phyloP scores from a whole-genome alignment of 2,113 vertebrate genomes.

The Pituophis catenifer region DNA sequence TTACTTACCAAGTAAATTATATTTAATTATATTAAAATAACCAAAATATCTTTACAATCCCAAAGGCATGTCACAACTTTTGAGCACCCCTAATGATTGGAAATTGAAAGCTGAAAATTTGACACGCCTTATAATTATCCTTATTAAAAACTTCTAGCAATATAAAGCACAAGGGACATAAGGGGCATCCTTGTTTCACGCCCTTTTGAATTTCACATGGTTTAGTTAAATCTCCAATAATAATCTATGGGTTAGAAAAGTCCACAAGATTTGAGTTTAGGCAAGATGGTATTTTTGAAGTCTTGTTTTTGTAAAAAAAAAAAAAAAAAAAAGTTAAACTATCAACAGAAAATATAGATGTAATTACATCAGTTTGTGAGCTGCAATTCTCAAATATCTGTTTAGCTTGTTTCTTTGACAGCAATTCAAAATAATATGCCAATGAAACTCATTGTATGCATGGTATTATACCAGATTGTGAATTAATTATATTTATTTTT shows the following conservation, averaged over 20 bases:
- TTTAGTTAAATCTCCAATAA: no score
- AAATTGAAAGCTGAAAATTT: no score
- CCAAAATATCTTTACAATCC: no score
- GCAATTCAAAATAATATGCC: not conserved
- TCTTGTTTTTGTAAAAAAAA: not conserved
- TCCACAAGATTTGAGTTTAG: not conserved
- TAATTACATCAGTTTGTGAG: not conserved
- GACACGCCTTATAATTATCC: no score
- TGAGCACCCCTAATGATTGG: no score
- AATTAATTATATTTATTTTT: not conserved
- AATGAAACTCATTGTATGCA: not conserved
- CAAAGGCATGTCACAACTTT: no score
- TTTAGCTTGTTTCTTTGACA: not conserved
- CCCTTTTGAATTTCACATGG: no score
- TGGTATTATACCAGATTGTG: not conserved
- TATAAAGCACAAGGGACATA: no score
- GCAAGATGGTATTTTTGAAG: not conserved
- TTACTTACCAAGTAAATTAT: no score
- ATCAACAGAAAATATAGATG: not conserved
- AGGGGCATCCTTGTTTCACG: no score
- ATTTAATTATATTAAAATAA: no score
- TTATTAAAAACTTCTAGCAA: no score
- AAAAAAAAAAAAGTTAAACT: not conserved
- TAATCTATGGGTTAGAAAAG: constrained; percentile 9
- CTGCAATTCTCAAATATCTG: not conserved